Base-by-base conservation (phyloP, 1,140 invertebrate genomes). In the Drosophila erecta region DNA sequence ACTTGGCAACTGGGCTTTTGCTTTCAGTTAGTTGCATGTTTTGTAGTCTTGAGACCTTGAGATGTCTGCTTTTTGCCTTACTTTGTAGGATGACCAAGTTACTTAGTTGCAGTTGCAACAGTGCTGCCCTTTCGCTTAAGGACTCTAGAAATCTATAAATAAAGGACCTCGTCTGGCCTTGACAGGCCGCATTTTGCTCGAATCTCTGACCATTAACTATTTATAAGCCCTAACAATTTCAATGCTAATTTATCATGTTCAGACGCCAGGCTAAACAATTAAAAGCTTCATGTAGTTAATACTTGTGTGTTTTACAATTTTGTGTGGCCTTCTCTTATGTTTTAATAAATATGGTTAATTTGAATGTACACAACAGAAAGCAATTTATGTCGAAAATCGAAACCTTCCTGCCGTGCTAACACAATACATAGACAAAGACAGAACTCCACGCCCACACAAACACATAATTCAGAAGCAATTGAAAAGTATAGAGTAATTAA, bases 331-430 rank as follows among this genome's bases (percentile, higher is more conserved):
- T 69, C 12, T 35, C 40, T 70, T 69, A 69, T 35, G 43, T 55
- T 55, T 49, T 56, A 56, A 50, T 50, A 33, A 41, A 56, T 70
- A 49, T 17, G 43, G 35, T 57, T 70, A 70, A 70, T 57, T 57
- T 22, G 1, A 50, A 40, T 30, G 27, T 22, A 69, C 35, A 57
- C 43, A 33, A 27, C 12, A 53, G 17, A 64, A 50, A 66, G 54
- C 66, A 57, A 66, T 59, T 76, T 60, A 60, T 38, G 37, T 30
- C 49, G 37, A 47, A 37, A 44, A 40, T 50, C 27, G 75, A 58
- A 69, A 70, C n/a, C 86, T 83, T 90, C 81, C 86, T 90, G 86
- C 86, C 81, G 86, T 76, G 69, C 75, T 80, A 66, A 77, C 81
- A 77, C 55, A 61, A 41, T 53, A 12, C 30, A 27, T 11, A 37